Conservation (phyloP, 2,888 invertebrate species). For the Acleris laterana region DNA sequence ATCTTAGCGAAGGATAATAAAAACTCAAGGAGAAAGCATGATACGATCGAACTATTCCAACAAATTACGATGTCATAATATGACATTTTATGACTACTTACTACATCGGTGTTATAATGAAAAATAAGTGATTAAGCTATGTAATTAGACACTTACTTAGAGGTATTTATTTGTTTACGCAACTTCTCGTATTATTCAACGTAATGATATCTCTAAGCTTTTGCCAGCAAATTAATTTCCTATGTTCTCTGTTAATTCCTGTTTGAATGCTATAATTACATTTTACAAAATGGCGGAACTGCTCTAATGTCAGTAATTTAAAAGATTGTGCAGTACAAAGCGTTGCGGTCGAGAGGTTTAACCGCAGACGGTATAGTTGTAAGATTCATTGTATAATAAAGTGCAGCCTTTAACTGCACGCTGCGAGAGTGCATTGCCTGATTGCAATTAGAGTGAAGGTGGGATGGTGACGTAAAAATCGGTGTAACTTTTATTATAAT, state of each 20-base stretch:
- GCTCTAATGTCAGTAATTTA: slow-evolving; percentile 23
- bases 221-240: slow-evolving; percentile 5
- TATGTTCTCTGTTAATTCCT: slow-evolving; percentile 11
- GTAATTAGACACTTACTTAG: too few relatives aligned
- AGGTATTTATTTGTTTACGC: too few relatives aligned
- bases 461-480: background rate
- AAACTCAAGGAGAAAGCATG: too few relatives aligned
- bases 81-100: too few relatives aligned
- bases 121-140: too few relatives aligned
- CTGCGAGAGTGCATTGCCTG: background rate
- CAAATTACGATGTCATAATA: too few relatives aligned
- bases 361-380: slow-evolving; percentile 11
- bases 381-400: slow-evolving; percentile 15
- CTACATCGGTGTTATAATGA: too few relatives aligned
- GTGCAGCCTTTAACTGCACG: slow-evolving; percentile 3
- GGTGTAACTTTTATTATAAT: background rate
- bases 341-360: slow-evolving; percentile 20
- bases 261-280: slow-evolving; percentile 9
- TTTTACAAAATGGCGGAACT: slow-evolving; percentile 27
- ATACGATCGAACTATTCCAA: too few relatives aligned
- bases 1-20: too few relatives aligned
- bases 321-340: slow-evolving; percentile 18
- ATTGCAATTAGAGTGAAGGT: background rate
- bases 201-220: too few relatives aligned
- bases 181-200: too few relatives aligned